A percentile compares a stretch with the other conserved stretches of the same genome.
Evolutionary conservation across 1,140 invertebrate species (phyloP).

Genomic region (Nautilus pompilius): DNA sequence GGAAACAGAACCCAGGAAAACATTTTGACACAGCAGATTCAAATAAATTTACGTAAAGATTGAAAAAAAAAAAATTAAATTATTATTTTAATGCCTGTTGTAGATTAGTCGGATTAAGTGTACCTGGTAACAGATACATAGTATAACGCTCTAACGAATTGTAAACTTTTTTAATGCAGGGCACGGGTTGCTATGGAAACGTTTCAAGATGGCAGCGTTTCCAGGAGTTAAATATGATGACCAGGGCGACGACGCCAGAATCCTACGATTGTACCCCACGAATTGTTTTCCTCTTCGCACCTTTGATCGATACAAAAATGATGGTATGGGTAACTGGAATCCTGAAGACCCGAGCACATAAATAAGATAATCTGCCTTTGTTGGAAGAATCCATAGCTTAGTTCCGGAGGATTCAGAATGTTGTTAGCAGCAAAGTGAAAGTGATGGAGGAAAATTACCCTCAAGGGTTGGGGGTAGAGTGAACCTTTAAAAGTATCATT

Average conservation of each 20-base stretch:
- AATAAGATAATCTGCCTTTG: not conserved
- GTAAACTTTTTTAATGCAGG: too few species aligned
- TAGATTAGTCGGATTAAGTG: too few species aligned
- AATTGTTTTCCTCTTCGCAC: slow-evolving; percentile 51
- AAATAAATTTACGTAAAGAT: too few species aligned
- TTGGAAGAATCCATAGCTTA: not conserved
- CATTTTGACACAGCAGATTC: too few species aligned
- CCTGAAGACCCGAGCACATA: not conserved
- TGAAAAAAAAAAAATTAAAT: too few species aligned
- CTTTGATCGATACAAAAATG: slow-evolving; percentile 24
- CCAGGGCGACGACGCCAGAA: slow-evolving; percentile 18
- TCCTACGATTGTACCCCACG: slow-evolving; percentile 25
- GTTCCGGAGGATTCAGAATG: too few species aligned
- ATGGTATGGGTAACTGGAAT: slow-evolving; percentile 20
- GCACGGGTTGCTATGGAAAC: slow-evolving; percentile 42
- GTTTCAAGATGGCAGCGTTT: slow-evolving; percentile 49
- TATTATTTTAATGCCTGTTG: too few species aligned
- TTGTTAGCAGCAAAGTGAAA: not conserved
- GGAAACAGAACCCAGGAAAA: too few species aligned
- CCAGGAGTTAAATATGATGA: slow-evolving; percentile 45
- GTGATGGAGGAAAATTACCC: not conserved
- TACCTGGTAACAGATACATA: too few species aligned
- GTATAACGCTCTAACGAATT: too few species aligned
- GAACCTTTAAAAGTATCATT: too few species aligned
- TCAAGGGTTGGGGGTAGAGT: not conserved